Percentiles rank a stretch among this genome's conserved stretches.
Conservation (phyloP, 2,888 invertebrate genomes). For the Leptarthrus brevirostris region DNA sequence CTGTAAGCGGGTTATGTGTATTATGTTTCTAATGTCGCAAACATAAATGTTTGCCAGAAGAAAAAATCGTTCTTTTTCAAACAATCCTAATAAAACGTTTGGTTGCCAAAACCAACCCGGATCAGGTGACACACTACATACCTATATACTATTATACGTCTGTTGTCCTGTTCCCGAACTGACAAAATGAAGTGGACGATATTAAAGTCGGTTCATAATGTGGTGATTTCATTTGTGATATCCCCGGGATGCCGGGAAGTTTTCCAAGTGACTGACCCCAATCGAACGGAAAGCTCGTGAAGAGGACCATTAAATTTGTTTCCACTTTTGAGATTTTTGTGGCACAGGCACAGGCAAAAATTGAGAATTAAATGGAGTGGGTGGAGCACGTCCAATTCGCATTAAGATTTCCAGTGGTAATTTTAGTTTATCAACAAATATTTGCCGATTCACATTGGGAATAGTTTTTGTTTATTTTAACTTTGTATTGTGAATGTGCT, state of each 20-base stretch:
- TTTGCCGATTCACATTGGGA: not conserved
- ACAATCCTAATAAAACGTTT: conserved; percentile 20
- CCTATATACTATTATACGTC: not conserved
- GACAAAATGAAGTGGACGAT: conserved; percentile 37
- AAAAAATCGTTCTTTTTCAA: conserved; percentile 16
- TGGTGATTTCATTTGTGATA: conserved; percentile 43
- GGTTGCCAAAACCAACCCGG: not conserved
- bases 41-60: conserved; percentile 8
- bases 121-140: not conserved
- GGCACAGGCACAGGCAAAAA: conserved; percentile 18
- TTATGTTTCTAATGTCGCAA: conserved; percentile 23
- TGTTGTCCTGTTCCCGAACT: not conserved
- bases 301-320: conserved; percentile 41
- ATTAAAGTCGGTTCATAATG: conserved; percentile 42
- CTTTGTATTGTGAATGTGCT: too few species aligned
- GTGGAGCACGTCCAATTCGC: conserved; percentile 10
- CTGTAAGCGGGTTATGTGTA: not conserved
- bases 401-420: conserved; percentile 15
- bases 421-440: conserved; percentile 30
- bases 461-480: conserved; percentile 28
- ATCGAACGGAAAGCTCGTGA: conserved; percentile 32
- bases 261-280: conserved; percentile 41
- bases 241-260: conserved; percentile 31
- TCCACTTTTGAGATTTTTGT: conserved; percentile 41
- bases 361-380: not conserved